Percentiles rank a stretch among this genome's conserved stretches.
phyloP scores from a whole-genome alignment of 2,888 invertebrate species.

The Lamellibrachia columna region DNA sequence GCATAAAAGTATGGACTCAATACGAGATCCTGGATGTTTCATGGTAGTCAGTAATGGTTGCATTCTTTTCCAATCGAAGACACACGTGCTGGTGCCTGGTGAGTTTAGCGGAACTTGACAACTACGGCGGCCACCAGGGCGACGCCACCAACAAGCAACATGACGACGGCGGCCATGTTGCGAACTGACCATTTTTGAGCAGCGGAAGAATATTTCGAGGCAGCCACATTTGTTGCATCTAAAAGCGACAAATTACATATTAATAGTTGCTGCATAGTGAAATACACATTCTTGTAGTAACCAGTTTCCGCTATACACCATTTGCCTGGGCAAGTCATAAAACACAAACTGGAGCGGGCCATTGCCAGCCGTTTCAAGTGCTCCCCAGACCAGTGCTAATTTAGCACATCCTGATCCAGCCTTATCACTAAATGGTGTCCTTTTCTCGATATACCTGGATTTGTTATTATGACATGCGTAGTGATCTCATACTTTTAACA shows the following conservation, averaged over 20 bases:
- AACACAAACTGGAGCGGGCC: no score
- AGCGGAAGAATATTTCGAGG: background rate
- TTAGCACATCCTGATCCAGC: no score
- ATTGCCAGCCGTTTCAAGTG: no score
- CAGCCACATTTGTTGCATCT: background rate
- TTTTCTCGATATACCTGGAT: no score
- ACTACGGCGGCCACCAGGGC: background rate
- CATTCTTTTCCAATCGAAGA: background rate
- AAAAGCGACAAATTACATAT: background rate
- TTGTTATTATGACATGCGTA: no score
- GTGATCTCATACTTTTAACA: no score
- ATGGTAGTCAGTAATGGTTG: background rate
- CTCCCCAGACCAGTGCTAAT: no score
- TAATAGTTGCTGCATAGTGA: background rate
- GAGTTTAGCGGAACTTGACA: background rate
- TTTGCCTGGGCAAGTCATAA: no score
- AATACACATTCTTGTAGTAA: background rate
- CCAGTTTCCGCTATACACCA: no score
- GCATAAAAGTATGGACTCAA: background rate
- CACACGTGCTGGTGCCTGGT: background rate
- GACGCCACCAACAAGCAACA: background rate
- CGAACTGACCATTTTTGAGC: background rate
- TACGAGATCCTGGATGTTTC: background rate
- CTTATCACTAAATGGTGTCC: no score
- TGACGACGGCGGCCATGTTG: conserved; percentile 11